phyloP scores from a whole-genome alignment of 2,113 vertebrate species.

The Microcebus ravelobensis region DNA sequence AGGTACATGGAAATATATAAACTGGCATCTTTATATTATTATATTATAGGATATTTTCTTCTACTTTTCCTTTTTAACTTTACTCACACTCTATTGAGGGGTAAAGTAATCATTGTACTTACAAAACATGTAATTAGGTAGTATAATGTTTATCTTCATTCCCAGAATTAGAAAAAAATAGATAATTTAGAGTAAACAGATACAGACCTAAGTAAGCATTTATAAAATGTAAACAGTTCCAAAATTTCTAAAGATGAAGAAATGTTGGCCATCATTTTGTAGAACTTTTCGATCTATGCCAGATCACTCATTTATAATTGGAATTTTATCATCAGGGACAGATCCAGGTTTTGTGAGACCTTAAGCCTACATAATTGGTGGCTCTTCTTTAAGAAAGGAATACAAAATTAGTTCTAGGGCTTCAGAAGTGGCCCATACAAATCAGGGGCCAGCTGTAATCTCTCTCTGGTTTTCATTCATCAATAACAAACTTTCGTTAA shows the following conservation, averaged over 20 bases:
- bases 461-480: conserved; percentile 48
- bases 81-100: not conserved
- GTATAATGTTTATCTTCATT: not conserved
- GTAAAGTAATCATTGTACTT: conserved; percentile 30
- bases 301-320: conserved; percentile 28
- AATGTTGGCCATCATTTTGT: conserved; percentile 52
- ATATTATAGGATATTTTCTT: not conserved
- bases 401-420: not conserved
- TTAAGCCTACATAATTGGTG: not conserved
- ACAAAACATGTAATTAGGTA: conserved; percentile 2
- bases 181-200: not conserved
- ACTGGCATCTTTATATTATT: not conserved
- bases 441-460: not conserved
- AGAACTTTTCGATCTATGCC: not conserved
- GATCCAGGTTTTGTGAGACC: not conserved
- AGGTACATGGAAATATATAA: not conserved
- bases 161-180: not conserved
- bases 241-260: conserved; percentile 14
- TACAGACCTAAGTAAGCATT: not conserved
- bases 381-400: conserved; percentile 30
- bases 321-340: conserved; percentile 52
- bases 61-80: not conserved
- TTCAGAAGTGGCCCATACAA: not conserved
- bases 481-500: conserved; percentile 64
- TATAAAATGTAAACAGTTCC: conserved; percentile 15